phyloP scores from a whole-genome alignment of 2,113 vertebrate genomes.

The Seriola dumerili region DNA sequence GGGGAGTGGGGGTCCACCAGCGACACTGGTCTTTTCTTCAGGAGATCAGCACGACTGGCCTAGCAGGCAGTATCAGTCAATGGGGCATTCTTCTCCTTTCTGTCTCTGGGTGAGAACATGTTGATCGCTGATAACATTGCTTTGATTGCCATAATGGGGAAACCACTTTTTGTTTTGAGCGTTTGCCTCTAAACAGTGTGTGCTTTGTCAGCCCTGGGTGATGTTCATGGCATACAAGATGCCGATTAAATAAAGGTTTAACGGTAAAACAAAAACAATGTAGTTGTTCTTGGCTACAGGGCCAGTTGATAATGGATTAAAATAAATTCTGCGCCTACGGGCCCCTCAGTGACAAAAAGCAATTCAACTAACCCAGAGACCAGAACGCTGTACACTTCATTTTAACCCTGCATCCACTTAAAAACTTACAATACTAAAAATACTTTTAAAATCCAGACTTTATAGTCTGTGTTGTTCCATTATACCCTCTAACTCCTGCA shows the following conservation, averaged over 20 bases:
- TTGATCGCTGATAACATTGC: slow-evolving; percentile 79
- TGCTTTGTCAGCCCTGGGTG: slow-evolving; percentile 64
- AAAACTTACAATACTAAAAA: slow-evolving; percentile 12
- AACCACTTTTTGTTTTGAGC: slow-evolving; percentile 70
- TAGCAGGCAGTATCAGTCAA: slow-evolving; percentile 79
- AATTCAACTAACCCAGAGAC: not conserved
- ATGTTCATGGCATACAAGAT: slow-evolving; percentile 60
- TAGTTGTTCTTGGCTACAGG: slow-evolving; percentile 44
- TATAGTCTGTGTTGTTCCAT: slow-evolving; percentile 22
- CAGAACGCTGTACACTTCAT: not conserved
- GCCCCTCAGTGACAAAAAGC: slow-evolving; percentile 14
- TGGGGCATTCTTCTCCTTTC: slow-evolving; percentile 79
- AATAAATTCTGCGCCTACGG: slow-evolving; percentile 48
- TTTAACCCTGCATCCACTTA: slow-evolving; percentile 16
- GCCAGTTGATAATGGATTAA: slow-evolving; percentile 47
- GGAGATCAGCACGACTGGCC: slow-evolving; percentile 71
- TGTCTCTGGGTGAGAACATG: slow-evolving; percentile 79
- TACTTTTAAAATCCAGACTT: slow-evolving; percentile 10
- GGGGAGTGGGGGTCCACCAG: slow-evolving; percentile 54
- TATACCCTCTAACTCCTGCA: slow-evolving; percentile 18
- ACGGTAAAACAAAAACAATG: slow-evolving; percentile 64
- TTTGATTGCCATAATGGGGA: slow-evolving; percentile 76
- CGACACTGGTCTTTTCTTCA: slow-evolving; percentile 81
- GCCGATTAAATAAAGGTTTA: slow-evolving; percentile 57
- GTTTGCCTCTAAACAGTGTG: slow-evolving; percentile 64